Percentiles rank a stretch among this genome's conserved stretches.
Evolutionary conservation across 2,113 vertebrate species (phyloP).

Genomic region (Osmerus eperlanus): DNA sequence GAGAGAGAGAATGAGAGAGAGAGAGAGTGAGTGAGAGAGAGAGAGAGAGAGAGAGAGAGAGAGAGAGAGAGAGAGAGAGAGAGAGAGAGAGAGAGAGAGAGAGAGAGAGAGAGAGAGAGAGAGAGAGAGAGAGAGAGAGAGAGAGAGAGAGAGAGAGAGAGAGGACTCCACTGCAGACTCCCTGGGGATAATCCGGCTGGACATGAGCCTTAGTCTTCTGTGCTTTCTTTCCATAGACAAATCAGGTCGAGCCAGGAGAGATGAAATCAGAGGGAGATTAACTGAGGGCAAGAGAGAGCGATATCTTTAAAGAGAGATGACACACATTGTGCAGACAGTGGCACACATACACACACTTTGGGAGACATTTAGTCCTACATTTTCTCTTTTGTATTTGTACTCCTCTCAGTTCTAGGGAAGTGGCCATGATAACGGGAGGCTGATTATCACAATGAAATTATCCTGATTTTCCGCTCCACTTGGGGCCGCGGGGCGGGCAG

Average conservation of each 20-base stretch:
- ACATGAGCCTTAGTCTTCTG: too few species aligned
- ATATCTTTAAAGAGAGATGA: too few species aligned
- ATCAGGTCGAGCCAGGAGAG: too few species aligned
- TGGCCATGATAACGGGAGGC: conserved; percentile 53
- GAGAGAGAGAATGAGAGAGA: not conserved
- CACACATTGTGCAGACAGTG: too few species aligned
- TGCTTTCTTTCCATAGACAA: too few species aligned
- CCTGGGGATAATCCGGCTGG: too few species aligned
- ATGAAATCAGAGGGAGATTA: not conserved
- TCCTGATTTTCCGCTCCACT: conserved; percentile 73
- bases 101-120: conserved; percentile 6
- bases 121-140: not conserved
- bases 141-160: not conserved
- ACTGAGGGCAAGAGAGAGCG: too few species aligned
- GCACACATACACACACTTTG: conserved; percentile 6
- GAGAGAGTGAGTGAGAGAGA: not conserved
- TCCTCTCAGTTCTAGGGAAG: conserved; percentile 34
- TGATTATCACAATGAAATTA: conserved; percentile 73
- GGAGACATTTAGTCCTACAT: not conserved
- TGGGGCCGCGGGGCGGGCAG: conserved; percentile 60
- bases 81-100: not conserved
- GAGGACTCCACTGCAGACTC: not conserved
- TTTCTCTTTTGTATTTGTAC: conserved; percentile 19
- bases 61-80: not conserved
- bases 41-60: not conserved